Base-by-base conservation (phyloP, 2,797 vertebrate genomes). In the Limnodromus scolopaceus region DNA sequence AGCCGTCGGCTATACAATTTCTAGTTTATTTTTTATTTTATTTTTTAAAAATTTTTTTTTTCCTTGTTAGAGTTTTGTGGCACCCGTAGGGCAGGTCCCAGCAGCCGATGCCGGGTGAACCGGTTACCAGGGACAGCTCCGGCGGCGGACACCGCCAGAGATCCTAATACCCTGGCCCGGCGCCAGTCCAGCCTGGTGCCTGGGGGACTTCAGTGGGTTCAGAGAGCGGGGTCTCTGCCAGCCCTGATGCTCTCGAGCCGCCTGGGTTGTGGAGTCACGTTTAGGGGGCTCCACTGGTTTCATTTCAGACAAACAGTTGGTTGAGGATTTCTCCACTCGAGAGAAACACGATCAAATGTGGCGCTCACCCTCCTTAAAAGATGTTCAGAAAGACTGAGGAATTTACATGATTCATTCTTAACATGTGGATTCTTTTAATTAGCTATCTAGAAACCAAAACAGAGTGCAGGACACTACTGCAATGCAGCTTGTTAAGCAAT, bases 401-500 rank as follows among this genome's bases (percentile, higher is more conserved):
- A 96, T 89, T 66, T 78, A 64, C 18, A 27, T 71, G 70, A 92
- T 96, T 94, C n/a, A 93, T 87, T 93, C 43, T 66, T 61, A 72
- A 80, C 84, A 81, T 91, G 82, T 95, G 87, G 89, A 76, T 66
- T 88, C 65, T 89, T 97, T 91, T 75, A 96, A 96, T 96, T 93
- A 93, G 54, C 78, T 93, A 91, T 87, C 58, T 87, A 87, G 81
- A 92, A 96, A 96, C 64, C 54, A 64, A 94, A 91, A 76, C 70
- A 95, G 71, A 96, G 48, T 57, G 57, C 83, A 93, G 95, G 87
- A 96, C 93, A 41, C 85, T 94, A 93, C 94, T 96, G 93, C 92
- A 93, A 30, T 92, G 75, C 83, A 96, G 84, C 71, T 94, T 96
- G 77, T 95, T 97, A 96, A 87, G 94, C 94, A 97, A 97, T 93